Percentiles rank a stretch among this genome's conserved stretches.
phyloP scores from a whole-genome alignment of 1,140 invertebrate species.

The Lepidurus arcticus region DNA sequence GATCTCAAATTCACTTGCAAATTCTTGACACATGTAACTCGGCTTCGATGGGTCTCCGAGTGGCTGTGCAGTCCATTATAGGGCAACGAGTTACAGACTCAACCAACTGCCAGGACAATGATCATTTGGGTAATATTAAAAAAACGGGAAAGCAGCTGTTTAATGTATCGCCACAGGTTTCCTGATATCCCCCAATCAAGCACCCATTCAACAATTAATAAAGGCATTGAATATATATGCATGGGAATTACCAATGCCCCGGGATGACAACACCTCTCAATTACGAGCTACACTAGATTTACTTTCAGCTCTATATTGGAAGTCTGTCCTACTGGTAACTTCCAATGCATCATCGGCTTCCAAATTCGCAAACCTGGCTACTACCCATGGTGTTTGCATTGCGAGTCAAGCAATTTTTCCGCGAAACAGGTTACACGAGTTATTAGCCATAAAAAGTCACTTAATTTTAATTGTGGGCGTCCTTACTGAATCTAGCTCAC shows the following conservation, averaged over 20 bases:
- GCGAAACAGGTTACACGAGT: not conserved
- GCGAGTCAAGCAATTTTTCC: not conserved
- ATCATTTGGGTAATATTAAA: not conserved
- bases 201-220: not conserved
- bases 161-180: not conserved
- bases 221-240: not conserved
- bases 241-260: not conserved
- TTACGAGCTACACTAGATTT: not conserved
- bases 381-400: not conserved
- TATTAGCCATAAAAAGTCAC: too few species aligned
- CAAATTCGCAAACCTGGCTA: not conserved
- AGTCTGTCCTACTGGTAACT: not conserved
- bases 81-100: not conserved
- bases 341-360: not conserved
- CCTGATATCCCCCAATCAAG: not conserved
- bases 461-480: too few species aligned
- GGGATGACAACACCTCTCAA: not conserved
- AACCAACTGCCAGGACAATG: not conserved
- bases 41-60: not conserved
- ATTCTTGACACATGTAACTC: not conserved
- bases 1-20: not conserved
- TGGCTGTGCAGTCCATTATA: not conserved
- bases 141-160: not conserved
- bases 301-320: not conserved
- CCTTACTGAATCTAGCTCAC: not conserved